Base-by-base conservation (phyloP, 2,888 invertebrate species). In the Idaea aversata region DNA sequence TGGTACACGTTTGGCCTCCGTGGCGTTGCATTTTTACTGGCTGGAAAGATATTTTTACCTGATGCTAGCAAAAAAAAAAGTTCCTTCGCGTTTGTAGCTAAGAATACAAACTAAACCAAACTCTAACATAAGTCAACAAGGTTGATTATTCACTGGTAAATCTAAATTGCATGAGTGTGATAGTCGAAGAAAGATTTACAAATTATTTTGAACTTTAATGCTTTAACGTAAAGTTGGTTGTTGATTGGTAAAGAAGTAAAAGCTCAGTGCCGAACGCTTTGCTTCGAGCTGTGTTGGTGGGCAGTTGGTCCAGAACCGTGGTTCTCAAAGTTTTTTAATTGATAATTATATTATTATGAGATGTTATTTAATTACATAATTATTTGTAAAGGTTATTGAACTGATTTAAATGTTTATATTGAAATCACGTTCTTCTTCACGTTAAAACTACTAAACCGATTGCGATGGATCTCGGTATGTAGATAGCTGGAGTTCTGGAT, bases 41-140 rank as follows among this genome's bases (percentile, higher is more conserved):
- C 74, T 74, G 77, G 47, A 47, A 79, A 88, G 86, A 88, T 90
- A 90, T 90, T 90, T 92, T 91, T 93, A 91, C 92, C 92, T 93
- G 92, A 79, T 83, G 81, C 80, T 70, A 82, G 83, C 83, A 86
- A 87, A 89, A 90, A 91, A 90, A 88, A 47, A 81, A 82, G 76
- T 79, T 77, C 81, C 75, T 76, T 77, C 72, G 63, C 77, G 83
- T 80, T 82, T 81, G 79, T 73, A 73, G 69, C 71, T 64, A 62
- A 6, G 34, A 3, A 2, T 16, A 4, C 72, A 72, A 65, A 3
- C 59, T 15, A 83, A 61, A 78, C 69, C 67, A 6, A 57, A 69
- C 73, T 69, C 65, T 83, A 81, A 6, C 0, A 0, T 0, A 0
- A 1, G 5, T 0, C 0, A 0, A n/a, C 78, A 77, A 75, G 76